Evolutionary conservation across 2,797 vertebrate genomes (phyloP).

Genomic region (Catharus ustulatus): DNA sequence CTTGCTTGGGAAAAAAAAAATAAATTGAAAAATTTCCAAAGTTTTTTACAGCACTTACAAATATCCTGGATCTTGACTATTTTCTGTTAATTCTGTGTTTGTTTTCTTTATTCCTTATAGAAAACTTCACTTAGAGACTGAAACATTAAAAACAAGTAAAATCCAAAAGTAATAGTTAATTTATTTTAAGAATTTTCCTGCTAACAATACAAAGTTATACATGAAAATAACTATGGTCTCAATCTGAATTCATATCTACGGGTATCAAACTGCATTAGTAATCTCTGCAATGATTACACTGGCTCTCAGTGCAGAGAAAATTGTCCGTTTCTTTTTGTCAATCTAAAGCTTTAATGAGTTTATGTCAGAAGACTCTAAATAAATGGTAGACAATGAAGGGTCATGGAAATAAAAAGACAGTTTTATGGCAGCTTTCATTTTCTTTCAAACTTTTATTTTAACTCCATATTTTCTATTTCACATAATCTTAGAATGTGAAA

Average conservation of each 20-base stretch:
- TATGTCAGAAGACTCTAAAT: background rate
- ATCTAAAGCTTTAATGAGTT: background rate
- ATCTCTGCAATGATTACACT: background rate
- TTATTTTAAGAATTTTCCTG: background rate
- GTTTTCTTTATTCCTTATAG: background rate
- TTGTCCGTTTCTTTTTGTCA: background rate
- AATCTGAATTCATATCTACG: background rate
- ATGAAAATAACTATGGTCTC: background rate
- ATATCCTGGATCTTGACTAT: background rate
- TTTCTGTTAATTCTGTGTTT: background rate
- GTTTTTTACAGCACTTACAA: background rate
- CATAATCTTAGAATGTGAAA: background rate
- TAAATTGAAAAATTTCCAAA: background rate
- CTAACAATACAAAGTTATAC: background rate
- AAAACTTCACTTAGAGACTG: background rate
- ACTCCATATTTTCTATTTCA: background rate
- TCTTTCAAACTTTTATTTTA: background rate
- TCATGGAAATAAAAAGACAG: background rate
- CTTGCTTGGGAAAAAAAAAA: background rate
- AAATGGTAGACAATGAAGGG: background rate
- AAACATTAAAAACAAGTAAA: background rate
- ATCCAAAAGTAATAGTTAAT: background rate
- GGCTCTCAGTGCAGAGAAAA: background rate
- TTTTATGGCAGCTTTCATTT: background rate
- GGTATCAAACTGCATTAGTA: background rate